phyloP scores from a whole-genome alignment of 35 echinoderm and acorn worm genomes.

The Strongylocentrotus purpuratus region DNA sequence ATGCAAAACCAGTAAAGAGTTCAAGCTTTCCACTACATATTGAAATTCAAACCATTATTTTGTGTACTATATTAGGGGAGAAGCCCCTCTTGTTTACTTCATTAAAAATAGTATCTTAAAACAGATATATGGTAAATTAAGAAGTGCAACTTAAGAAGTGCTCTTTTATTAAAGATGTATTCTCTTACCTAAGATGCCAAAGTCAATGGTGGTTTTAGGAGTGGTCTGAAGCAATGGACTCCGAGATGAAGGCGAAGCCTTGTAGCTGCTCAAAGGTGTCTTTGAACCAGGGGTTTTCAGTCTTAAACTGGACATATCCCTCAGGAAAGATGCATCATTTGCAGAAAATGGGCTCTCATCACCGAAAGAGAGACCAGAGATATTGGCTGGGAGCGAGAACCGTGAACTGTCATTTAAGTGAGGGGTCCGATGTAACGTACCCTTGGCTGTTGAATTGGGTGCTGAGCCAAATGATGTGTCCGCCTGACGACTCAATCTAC shows the following conservation, averaged over 20 bases:
- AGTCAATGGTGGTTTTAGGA: constrained; percentile 24
- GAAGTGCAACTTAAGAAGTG: no score
- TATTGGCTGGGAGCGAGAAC: background rate
- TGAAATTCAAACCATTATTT: no score
- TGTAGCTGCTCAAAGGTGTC: background rate
- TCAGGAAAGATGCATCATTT: constrained; percentile 14
- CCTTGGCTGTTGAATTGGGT: background rate
- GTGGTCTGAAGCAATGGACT: background rate
- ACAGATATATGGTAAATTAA: no score
- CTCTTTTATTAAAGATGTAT: no score
- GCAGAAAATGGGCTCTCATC: background rate
- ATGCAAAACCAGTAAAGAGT: no score
- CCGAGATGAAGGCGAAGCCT: background rate
- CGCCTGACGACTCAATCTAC: background rate
- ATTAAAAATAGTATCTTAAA: no score
- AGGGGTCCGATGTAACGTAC: background rate
- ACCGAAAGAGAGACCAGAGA: background rate
- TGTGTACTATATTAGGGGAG: no score
- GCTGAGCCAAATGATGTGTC: constrained; percentile 8
- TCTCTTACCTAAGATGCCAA: constrained; percentile 22
- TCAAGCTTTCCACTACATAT: no score
- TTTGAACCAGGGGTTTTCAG: background rate
- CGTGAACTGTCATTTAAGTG: constrained; percentile 14
- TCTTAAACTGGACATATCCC: background rate
- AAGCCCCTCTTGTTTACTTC: no score